Evolutionary conservation across 2,113 vertebrate species (phyloP), one percentile per base, ranked within the genome.

Genomic region (Stercorarius parasiticus): DNA sequence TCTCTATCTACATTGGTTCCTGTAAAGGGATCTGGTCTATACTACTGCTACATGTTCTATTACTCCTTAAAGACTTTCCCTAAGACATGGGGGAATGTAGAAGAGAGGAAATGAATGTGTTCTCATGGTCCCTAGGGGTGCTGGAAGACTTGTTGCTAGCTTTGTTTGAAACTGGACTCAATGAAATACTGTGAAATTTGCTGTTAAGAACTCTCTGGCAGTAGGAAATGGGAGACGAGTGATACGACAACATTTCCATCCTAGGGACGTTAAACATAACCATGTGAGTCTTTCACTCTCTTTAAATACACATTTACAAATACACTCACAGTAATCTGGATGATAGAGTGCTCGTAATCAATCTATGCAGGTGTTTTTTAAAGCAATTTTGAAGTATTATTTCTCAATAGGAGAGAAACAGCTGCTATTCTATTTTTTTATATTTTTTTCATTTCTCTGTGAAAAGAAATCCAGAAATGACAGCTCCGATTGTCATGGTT

Each of bases 151-250:
- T 58, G 8, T 80, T 71, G 32, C 26, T 91, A 62, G 26, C 15
- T 69, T 85, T 73, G 43, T 72, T 95, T 92, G 72, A 76, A 81
- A 79, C 23, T 26, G 15, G 22, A 42, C 36, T 93, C 14, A 50
- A 38, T 10, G 11, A 95, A 95, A 88, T 62, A 23, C 15, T 71
- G 15, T 1, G 11, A 88, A 90, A 77, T 82, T 80, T 89, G 13
- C 65, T 73, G 27, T 76, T 65, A 82, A 82, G 43, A 69, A 16
- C 21, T 77, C 45, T 76, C 49, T 69, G 21, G 17, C 16, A 77
- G 26, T 36, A 78, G 23, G 38, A 91, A 93, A 49, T 49, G 53
- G 34, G 32, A 69, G 27, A 67, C 0, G 4, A 84, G 49, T 72
- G 36, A 26, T 26, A 17, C 20, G 6, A 52, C 2, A 14, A 45